Percentiles rank a stretch among this genome's conserved stretches.
These are phyloP conservation scores for Trichonephila clavata DNA, from an alignment of 1,140 invertebrate species.

Conservation along the genomic window DNA sequence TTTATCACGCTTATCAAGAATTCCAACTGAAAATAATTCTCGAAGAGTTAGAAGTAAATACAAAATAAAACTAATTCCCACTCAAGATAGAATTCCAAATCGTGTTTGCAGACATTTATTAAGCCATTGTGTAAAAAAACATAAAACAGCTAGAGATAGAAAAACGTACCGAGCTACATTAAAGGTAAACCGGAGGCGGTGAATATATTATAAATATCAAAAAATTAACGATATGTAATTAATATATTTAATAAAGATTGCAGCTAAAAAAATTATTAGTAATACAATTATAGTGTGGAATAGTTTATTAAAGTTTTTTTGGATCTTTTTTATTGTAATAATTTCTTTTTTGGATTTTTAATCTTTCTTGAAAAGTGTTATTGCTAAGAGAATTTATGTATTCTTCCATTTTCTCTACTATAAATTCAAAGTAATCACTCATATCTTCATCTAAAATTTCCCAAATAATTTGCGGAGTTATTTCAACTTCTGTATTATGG, in stretches of 20 bases:
- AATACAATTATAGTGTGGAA: neutral
- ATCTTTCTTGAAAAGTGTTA: neutral
- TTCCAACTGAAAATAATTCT: neutral
- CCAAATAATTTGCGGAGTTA: neutral
- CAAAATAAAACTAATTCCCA: neutral
- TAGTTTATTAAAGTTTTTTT: neutral
- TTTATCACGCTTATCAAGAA: neutral
- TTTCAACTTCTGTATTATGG: neutral
- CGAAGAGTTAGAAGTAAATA: neutral
- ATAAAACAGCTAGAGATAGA: neutral
- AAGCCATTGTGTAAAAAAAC: constrained; percentile 12
- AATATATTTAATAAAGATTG: constrained; percentile 16
- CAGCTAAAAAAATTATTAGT: neutral
- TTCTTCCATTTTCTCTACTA: neutral
- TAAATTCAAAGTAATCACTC: constrained; percentile 4
- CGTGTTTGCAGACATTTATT: constrained; percentile 43
- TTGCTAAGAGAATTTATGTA: neutral
- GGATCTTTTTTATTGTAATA: neutral
- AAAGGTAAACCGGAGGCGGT: neutral
- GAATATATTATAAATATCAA: neutral
- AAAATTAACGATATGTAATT: constrained; percentile 23
- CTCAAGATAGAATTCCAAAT: neutral
- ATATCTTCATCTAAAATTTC: constrained; percentile 33
- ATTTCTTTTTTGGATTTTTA: constrained; percentile 23
- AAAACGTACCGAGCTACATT: neutral